A percentile compares a stretch with the other conserved stretches of the same genome.
These are phyloP conservation scores for Xiphydria camelus DNA, from an alignment of 2,888 invertebrate species.

Conservation along the genomic window DNA sequence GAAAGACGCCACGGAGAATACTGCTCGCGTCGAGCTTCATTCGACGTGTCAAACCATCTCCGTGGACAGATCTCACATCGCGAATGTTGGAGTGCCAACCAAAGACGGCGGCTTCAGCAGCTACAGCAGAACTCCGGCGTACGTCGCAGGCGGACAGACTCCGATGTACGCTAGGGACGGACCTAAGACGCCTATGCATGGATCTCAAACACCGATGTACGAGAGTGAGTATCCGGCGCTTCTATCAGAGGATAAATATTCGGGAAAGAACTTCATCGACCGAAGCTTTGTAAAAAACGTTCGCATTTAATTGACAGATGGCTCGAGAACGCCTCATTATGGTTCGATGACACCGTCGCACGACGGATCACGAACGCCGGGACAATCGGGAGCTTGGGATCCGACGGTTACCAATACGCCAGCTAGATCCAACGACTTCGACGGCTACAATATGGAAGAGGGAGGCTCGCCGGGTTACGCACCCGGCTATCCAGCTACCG, in stretches of 20 bases:
- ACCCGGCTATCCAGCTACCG: slow-evolving; percentile 71
- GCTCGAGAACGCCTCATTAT: slow-evolving; percentile 87
- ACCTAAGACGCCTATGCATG: slow-evolving; percentile 90
- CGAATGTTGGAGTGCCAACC: slow-evolving; percentile 72
- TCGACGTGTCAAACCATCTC: slow-evolving; percentile 97
- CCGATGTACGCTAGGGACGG: slow-evolving; percentile 84
- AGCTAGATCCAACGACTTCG: slow-evolving; percentile 76
- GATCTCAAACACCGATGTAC: slow-evolving; percentile 89
- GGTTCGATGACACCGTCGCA: slow-evolving; percentile 93
- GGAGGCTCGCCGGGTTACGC: slow-evolving; percentile 72
- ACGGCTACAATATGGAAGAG: slow-evolving; percentile 74
- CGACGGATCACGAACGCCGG: slow-evolving; percentile 90
- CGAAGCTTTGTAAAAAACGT: too few species aligned
- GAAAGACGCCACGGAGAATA: slow-evolving; percentile 94
- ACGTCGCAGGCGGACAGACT: slow-evolving; percentile 73
- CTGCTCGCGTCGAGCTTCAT: slow-evolving; percentile 95
- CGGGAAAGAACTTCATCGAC: too few species aligned
- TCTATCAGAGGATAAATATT: too few species aligned
- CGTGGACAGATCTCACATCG: slow-evolving; percentile 88
- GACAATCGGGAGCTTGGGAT: slow-evolving; percentile 90
- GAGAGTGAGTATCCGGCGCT: slow-evolving; percentile 65
- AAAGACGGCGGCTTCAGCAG: slow-evolving; percentile 72
- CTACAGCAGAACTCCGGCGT: slow-evolving; percentile 70
- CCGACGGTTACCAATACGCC: slow-evolving; percentile 88
- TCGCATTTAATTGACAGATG: slow-evolving; percentile 60